Evolutionary conservation across 2,113 vertebrate species (phyloP).

Genomic region (Istiophorus platypterus): DNA sequence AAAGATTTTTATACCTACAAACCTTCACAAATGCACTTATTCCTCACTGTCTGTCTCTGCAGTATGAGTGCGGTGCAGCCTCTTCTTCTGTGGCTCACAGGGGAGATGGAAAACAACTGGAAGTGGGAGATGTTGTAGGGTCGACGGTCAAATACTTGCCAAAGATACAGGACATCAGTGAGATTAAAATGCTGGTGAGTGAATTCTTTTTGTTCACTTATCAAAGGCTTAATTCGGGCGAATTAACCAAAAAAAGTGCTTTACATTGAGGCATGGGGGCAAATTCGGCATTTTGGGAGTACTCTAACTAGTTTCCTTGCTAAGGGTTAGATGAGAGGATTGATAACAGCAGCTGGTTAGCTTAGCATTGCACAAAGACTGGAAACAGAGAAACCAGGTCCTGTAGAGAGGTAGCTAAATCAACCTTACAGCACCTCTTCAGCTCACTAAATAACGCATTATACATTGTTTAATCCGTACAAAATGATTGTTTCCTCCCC

Average conservation of each 20-base stretch:
- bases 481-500: not conserved
- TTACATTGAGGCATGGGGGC: not conserved
- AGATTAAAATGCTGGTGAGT: conserved; percentile 81
- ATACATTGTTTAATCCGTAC: not conserved
- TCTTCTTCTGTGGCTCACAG: conserved; percentile 35
- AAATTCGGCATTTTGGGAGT: not conserved
- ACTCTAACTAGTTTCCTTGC: not conserved
- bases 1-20: conserved; percentile 20
- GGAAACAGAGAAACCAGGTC: not conserved
- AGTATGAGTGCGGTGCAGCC: conserved; percentile 63
- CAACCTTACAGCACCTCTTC: not conserved
- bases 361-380: not conserved
- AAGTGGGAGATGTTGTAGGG: conserved; percentile 43
- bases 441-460: not conserved
- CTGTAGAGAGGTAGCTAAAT: not conserved
- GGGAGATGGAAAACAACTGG: conserved; percentile 60
- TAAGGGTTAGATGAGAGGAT: not conserved
- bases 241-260: not conserved
- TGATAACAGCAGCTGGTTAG: not conserved
- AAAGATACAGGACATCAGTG: conserved; percentile 64
- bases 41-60: conserved; percentile 52
- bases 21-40: conserved; percentile 14
- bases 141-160: conserved; percentile 58
- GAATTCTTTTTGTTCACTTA: conserved; percentile 1
- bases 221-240: not conserved